Conservation (phyloP, 2,113 vertebrate genomes). For the Nibea coibor region DNA sequence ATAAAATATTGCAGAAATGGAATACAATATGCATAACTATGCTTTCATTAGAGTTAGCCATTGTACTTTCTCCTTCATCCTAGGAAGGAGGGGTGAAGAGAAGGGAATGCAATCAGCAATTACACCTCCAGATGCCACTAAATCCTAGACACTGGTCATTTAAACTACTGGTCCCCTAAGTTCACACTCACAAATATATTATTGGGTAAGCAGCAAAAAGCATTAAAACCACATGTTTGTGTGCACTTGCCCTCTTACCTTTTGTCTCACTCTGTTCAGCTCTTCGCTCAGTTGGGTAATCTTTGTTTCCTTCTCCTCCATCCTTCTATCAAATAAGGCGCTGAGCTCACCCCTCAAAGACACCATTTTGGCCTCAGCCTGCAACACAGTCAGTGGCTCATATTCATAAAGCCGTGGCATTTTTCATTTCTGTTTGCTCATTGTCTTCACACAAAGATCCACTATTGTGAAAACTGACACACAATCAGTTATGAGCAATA, state of each 20-base stretch:
- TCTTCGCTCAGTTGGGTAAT: slow-evolving; percentile 26
- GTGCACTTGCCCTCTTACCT: slow-evolving; percentile 17
- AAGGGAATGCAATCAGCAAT: too few relatives aligned
- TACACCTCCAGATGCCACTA: too few relatives aligned
- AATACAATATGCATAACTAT: too few relatives aligned
- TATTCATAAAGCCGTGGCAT: slow-evolving; percentile 1
- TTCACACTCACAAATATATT: too few relatives aligned
- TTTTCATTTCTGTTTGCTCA: not conserved
- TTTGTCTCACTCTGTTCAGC: slow-evolving; percentile 16
- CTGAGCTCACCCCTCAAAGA: slow-evolving; percentile 37
- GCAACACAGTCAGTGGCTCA: slow-evolving; percentile 22
- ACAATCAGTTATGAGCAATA: not conserved
- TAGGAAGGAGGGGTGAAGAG: too few relatives aligned
- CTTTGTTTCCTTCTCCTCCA: slow-evolving; percentile 30
- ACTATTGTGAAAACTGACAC: not conserved
- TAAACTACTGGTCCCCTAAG: too few relatives aligned
- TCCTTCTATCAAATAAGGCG: not conserved
- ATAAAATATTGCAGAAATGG: too few relatives aligned
- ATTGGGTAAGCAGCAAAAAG: not conserved
- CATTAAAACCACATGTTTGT: not conserved
- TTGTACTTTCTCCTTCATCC: too few relatives aligned
- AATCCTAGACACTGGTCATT: too few relatives aligned
- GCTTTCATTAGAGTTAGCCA: too few relatives aligned
- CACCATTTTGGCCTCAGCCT: slow-evolving; percentile 47
- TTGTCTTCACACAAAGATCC: not conserved